Percentiles rank a stretch among this genome's conserved stretches.
Evolutionary conservation across 2,888 invertebrate species (phyloP).

Genomic region (Marasmarcha lunaedactyla): DNA sequence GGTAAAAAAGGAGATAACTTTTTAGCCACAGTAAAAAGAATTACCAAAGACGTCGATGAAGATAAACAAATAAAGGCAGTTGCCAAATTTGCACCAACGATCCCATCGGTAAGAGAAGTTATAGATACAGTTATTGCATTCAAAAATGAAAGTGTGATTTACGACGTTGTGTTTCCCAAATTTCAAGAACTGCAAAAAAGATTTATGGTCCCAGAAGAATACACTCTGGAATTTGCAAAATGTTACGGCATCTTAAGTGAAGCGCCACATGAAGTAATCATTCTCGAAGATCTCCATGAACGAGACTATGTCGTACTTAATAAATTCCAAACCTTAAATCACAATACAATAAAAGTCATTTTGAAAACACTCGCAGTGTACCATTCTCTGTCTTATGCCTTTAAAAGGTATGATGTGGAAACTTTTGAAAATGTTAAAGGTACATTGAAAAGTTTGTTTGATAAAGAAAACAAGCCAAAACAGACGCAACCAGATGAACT

Average conservation of each 20-base stretch:
- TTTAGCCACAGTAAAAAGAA: slow-evolving; percentile 21
- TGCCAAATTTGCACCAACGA: slow-evolving; percentile 24
- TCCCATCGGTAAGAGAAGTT: slow-evolving; percentile 13
- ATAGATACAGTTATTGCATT: slow-evolving; percentile 17
- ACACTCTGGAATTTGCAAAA: slow-evolving; percentile 21
- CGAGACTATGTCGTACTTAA: slow-evolving; percentile 22
- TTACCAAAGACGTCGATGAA: slow-evolving; percentile 20
- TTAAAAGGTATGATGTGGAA: neutral
- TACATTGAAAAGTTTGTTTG: neutral
- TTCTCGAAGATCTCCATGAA: slow-evolving; percentile 28
- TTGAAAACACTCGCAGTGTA: slow-evolving; percentile 24
- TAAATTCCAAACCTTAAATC: slow-evolving; percentile 12
- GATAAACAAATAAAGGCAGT: slow-evolving; percentile 20
- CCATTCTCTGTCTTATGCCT: slow-evolving; percentile 24
- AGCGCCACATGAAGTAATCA: slow-evolving; percentile 25
- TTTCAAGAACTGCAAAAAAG: slow-evolving; percentile 19
- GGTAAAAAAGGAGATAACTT: slow-evolving; percentile 29
- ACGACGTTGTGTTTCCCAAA: slow-evolving; percentile 24
- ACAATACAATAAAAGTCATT: slow-evolving; percentile 16
- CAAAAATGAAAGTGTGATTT: slow-evolving; percentile 26
- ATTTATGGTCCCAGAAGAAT: slow-evolving; percentile 19
- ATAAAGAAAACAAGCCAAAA: neutral
- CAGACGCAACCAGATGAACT: neutral
- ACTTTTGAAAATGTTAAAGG: neutral
- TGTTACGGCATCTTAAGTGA: slow-evolving; percentile 26